phyloP scores from a whole-genome alignment of 2,113 vertebrate genomes.

The Chionis minor region DNA sequence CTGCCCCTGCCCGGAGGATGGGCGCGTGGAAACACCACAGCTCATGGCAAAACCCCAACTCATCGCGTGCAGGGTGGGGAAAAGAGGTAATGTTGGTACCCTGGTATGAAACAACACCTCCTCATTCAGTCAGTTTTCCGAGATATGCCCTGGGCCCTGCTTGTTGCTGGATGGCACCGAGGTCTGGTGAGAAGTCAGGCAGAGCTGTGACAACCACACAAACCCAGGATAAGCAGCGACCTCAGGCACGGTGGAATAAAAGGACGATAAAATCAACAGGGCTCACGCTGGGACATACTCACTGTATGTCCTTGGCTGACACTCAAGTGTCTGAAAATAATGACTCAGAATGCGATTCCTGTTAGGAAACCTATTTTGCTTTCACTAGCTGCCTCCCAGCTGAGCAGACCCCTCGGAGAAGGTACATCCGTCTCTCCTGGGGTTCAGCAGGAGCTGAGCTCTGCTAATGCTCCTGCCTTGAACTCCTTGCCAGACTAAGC shows the following conservation, averaged over 20 bases:
- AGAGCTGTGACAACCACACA: background rate
- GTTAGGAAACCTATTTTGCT: constrained; percentile 12
- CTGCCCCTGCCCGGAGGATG: background rate
- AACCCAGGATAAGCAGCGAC: background rate
- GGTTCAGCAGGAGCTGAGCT: constrained; percentile 11
- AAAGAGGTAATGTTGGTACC: background rate
- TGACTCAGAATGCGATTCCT: constrained; percentile 24
- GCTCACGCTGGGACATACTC: background rate
- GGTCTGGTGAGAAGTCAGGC: background rate
- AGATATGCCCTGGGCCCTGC: background rate
- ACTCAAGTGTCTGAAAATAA: background rate
- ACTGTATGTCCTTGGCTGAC: constrained; percentile 21
- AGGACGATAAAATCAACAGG: background rate
- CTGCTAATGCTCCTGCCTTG: constrained; percentile 26
- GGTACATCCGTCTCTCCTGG: background rate
- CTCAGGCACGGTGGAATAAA: rapidly evolving
- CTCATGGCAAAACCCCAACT: background rate
- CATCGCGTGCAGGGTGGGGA: rapidly evolving
- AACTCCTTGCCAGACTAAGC: constrained; percentile 30
- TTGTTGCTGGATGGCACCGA: background rate
- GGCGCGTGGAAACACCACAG: background rate
- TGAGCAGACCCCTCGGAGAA: background rate
- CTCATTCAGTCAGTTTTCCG: background rate
- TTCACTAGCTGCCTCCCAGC: background rate
- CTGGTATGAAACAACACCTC: background rate